Evolutionary conservation across 2,113 vertebrate genomes (phyloP), one percentile per base, ranked within the genome.

Genomic region (Syngnathus typhle): DNA sequence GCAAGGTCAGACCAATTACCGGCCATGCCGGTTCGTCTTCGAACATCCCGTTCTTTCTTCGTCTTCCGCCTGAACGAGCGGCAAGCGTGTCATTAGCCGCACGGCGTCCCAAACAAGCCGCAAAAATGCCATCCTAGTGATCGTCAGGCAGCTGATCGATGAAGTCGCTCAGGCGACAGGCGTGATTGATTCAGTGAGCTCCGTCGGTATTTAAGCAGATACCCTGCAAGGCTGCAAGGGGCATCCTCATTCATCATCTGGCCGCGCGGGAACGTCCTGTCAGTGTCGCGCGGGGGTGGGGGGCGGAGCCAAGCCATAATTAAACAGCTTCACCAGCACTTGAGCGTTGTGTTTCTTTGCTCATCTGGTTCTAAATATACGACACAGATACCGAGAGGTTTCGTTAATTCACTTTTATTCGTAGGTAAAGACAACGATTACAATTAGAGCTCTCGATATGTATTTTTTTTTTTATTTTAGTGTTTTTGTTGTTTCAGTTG

Each of bases 371-470:
- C 1, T 18, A 49, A 51, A 51, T 51, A 41, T 4, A 21, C 4
- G 49, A 37, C 51, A 19, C 16, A 6, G 23, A 0, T 36, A 68
- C 41, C 65, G 60, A n/a, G 9, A 32, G 10, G 13, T 21, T 27
- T 44, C 61, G 67, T 79, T 43, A 72, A 37, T 71, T 67, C 15
- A 60, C 74, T 43, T 82, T 83, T 80, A 83, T 83, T 85, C 63
- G 13, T 74, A 69, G 75, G 80, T 71, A 78, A 62, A 84, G 65
- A 80, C 37, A 70, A 70, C 69, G 74, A 61, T 37, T 60, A 77
- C 54, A 75, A 56, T 70, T 52, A 60, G 51, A 59, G 32, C 58
- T 63, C 55, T 73, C 23, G 37, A 69, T 44, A 19, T 10, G 41
- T 21, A 36, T 75, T 46, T 67, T 70, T 63, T 68, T 73, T 0